These are phyloP conservation scores for Rotaria macrura DNA, from an alignment of 2,888 invertebrate species.

Conservation along the genomic window DNA sequence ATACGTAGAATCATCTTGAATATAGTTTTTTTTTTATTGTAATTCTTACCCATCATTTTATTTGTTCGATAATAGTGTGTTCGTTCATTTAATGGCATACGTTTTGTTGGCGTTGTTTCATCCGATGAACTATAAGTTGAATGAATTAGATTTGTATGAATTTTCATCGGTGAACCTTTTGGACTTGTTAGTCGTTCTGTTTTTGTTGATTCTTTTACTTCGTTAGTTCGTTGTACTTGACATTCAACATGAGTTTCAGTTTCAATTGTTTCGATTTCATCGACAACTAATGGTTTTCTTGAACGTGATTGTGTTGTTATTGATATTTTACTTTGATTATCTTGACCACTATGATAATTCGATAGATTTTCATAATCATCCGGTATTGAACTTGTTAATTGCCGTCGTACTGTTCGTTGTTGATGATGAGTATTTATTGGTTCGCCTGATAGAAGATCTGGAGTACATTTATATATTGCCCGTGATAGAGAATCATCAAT, in stretches of 20 bases:
- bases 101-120: neutral
- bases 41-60: neutral
- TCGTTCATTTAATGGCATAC: neutral
- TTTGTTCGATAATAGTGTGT: neutral
- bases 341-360: neutral
- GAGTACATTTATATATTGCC: neutral
- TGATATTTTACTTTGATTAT: neutral
- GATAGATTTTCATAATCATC: neutral
- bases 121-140: neutral
- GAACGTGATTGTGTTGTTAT: neutral
- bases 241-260: constrained; percentile 4
- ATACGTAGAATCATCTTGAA: too few relatives aligned
- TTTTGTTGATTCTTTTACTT: constrained; percentile 4
- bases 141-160: neutral
- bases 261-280: constrained; percentile 20
- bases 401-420: constrained; percentile 10
- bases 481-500: neutral
- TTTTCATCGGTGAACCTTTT: neutral
- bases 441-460: neutral
- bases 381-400: neutral
- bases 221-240: neutral
- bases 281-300: neutral
- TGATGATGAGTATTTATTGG: neutral
- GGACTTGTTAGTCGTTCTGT: neutral
- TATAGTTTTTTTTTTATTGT: too few relatives aligned